These are phyloP conservation scores for Columba guinea DNA, from an alignment of 2,797 vertebrate genomes.

Conservation along the genomic window DNA sequence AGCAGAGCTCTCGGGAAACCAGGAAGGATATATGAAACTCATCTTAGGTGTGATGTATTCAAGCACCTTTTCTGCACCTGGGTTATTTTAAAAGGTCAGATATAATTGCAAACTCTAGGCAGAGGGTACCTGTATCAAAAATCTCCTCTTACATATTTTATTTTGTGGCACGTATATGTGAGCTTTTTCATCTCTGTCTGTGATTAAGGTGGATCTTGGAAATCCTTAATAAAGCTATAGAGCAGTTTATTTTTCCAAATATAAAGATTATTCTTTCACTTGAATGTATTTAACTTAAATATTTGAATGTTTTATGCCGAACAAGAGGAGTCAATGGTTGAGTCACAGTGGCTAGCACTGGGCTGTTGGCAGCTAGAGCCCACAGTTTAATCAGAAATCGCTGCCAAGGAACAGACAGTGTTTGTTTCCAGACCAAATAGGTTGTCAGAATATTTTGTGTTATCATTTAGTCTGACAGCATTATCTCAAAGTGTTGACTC, in stretches of 20 bases:
- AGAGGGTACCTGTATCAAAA: neutral
- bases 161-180: neutral
- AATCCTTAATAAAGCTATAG: neutral
- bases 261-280: neutral
- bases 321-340: neutral
- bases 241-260: neutral
- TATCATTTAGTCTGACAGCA: conserved; percentile 10
- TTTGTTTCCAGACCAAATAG: neutral
- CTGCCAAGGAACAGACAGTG: neutral
- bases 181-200: neutral
- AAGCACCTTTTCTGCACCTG: neutral
- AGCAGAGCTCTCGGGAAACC: neutral
- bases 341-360: neutral
- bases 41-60: neutral
- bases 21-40: neutral
- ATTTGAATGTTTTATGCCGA: neutral
- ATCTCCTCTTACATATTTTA: neutral
- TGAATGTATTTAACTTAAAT: neutral
- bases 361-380: neutral
- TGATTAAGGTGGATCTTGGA: neutral
- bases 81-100: conserved; percentile 26
- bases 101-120: neutral
- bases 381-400: neutral
- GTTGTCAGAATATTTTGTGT: conserved; percentile 22
- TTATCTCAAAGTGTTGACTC: conserved; percentile 25